Percentiles rank a stretch among this genome's conserved stretches.
These are phyloP conservation scores for Urosaurus nigricauda DNA, from an alignment of 2,797 vertebrate species.

Conservation along the genomic window DNA sequence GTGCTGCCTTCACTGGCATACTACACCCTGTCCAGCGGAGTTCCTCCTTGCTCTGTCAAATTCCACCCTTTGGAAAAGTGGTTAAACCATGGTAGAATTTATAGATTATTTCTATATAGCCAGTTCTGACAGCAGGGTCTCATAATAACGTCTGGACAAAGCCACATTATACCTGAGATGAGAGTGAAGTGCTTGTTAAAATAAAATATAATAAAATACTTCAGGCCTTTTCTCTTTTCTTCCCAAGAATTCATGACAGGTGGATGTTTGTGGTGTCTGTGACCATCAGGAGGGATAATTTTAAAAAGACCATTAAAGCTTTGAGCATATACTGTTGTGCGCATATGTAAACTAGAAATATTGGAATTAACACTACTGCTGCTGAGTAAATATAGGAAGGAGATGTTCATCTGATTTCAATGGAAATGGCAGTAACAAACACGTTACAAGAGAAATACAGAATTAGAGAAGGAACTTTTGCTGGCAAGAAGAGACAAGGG, in stretches of 20 bases:
- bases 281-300: neutral
- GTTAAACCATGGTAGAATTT: neutral
- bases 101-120: rapidly evolving
- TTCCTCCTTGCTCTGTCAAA: neutral
- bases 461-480: neutral
- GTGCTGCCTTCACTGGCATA: neutral
- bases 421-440: neutral
- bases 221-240: no score
- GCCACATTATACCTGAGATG: neutral
- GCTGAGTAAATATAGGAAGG: neutral
- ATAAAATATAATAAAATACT: neutral
- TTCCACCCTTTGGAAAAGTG: neutral
- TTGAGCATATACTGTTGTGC: neutral
- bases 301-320: neutral
- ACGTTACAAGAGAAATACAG: neutral
- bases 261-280: neutral
- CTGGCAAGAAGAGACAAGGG: neutral
- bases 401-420: neutral
- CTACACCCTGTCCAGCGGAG: neutral
- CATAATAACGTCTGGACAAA: slow-evolving; percentile 34
- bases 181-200: slow-evolving; percentile 15
- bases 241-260: neutral
- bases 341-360: neutral
- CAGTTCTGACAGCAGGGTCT: neutral
- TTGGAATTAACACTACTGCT: rapidly evolving